phyloP scores from a whole-genome alignment of 2,113 vertebrate genomes.

The Ammodytes dubius region DNA sequence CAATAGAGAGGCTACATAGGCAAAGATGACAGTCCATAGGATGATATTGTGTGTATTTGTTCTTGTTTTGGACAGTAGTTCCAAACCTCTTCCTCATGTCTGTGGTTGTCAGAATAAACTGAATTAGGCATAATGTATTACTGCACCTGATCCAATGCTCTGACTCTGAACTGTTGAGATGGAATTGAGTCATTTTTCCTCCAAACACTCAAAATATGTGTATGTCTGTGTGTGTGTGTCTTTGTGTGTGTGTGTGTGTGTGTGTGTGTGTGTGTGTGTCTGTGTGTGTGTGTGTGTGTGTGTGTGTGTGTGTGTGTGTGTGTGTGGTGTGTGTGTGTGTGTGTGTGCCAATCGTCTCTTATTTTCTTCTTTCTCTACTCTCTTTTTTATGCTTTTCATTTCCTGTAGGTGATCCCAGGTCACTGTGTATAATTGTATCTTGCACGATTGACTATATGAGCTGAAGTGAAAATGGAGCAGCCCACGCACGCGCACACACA shows the following conservation, averaged over 20 bases:
- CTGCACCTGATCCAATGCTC: background rate
- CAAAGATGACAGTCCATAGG: too few relatives aligned
- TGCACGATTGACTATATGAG: constrained; percentile 60
- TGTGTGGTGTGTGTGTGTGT: constrained; percentile 17
- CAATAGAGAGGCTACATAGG: too few relatives aligned
- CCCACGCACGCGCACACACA: background rate
- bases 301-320: too few relatives aligned
- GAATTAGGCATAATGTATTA: background rate
- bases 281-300: too few relatives aligned
- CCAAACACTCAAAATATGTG: background rate
- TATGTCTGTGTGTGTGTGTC: too few relatives aligned
- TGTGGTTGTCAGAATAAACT: background rate
- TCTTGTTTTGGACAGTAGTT: background rate
- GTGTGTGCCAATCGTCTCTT: constrained; percentile 16
- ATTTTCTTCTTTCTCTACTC: constrained; percentile 13
- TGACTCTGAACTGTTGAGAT: constrained; percentile 32
- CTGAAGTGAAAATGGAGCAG: constrained; percentile 33
- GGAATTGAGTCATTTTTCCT: constrained; percentile 20
- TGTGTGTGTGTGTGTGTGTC: too few relatives aligned
- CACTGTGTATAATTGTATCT: constrained; percentile 68
- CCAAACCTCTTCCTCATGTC: background rate
- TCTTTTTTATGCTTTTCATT: constrained; percentile 72
- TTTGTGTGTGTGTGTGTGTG: too few relatives aligned
- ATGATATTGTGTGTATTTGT: background rate
- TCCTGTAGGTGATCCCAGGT: constrained; percentile 68